Base-by-base conservation (phyloP, 2,888 invertebrate genomes). In the Tetranychus truncatus region DNA sequence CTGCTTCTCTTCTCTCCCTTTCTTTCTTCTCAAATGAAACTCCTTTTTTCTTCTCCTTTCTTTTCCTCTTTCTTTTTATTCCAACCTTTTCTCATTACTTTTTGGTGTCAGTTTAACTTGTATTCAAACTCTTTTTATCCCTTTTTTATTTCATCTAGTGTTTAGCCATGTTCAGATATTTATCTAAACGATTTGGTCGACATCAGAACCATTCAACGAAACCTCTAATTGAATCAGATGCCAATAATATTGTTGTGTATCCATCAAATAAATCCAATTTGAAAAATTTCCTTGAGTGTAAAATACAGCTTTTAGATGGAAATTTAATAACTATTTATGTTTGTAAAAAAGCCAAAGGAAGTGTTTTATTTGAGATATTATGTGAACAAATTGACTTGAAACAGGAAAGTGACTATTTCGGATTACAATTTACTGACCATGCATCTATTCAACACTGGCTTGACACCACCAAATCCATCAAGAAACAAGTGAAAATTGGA, bases 401-500 rank as follows among this genome's bases (percentile, higher is more conserved):
- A 80, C 44, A 72, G 24, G 99, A 99, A 84, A 95, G 95, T 84
- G 97, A 99, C 84, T 99, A 99, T 84, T 99, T 99, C 86, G 99
- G 97, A 66, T 85, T 99, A 76, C 97, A 97, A 84, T 99, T 91
- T 82, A 96, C 93, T 74, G 99, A 99, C 84, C 91, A 92, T 76
- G 94, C 67, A 76, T 79, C 76, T 21, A 69, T 77, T 21, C 82
- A 87, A 86, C 97, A 99, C 85, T 99, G 99, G 99, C 85, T 99
- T 79, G 99, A 99, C 85, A 94, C 96, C 15, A 92, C 95, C 11
- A 99, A 99, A 85, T 89, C 92, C 18, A 91, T 99, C 75, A 95
- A 92, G 83, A 99, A 99, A 82, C 99, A 99, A 88, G 92, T 96
- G 18, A 95, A 94, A 88, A 96, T 96, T 86, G 97, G 97, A 18